Percentiles rank a stretch among this genome's conserved stretches.
Evolutionary conservation across 2,888 invertebrate genomes (phyloP).

Genomic region (Caenorhabditis zanzibari): DNA sequence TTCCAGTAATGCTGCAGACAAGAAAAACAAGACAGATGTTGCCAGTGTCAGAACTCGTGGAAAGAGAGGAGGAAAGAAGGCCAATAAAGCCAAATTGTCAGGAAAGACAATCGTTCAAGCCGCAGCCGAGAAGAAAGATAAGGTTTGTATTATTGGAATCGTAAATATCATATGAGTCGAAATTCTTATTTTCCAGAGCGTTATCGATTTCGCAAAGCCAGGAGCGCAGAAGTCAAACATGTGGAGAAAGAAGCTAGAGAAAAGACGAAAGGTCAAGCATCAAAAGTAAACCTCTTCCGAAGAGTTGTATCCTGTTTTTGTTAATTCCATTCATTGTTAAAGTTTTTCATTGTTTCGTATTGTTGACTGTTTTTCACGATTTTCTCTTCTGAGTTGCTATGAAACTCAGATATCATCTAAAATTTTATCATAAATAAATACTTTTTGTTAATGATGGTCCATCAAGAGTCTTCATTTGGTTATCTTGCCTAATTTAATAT

Average conservation of each 20-base stretch:
- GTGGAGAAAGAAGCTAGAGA: conserved; percentile 82
- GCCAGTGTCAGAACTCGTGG: conserved; percentile 67
- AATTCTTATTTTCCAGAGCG: conserved; percentile 48
- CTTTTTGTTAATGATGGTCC: conserved; percentile 16
- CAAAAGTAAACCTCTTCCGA: conserved; percentile 64
- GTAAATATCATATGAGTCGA: too few species aligned
- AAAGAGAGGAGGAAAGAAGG: conserved; percentile 77
- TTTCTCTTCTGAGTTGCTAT: background rate
- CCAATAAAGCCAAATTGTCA: conserved; percentile 70
- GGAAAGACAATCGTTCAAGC: conserved; percentile 68
- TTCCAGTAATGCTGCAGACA: conserved; percentile 20
- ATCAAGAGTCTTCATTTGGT: conserved; percentile 4
- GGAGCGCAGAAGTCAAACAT: conserved; percentile 75
- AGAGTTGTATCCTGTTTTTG: conserved; percentile 26
- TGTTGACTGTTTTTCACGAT: conserved; percentile 3
- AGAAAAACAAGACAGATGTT: conserved; percentile 47
- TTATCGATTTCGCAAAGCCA: conserved; percentile 75
- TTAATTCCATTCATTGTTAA: conserved; percentile 54
- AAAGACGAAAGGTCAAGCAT: conserved; percentile 80
- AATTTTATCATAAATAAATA: conserved; percentile 32
- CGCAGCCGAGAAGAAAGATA: conserved; percentile 58
- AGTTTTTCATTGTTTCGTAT: background rate
- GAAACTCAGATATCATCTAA: background rate
- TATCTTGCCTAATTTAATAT: conserved; percentile 5
- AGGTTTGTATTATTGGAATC: background rate